These are phyloP conservation scores for Mythimna vitellina DNA, from an alignment of 2,888 invertebrate species.

Conservation along the genomic window DNA sequence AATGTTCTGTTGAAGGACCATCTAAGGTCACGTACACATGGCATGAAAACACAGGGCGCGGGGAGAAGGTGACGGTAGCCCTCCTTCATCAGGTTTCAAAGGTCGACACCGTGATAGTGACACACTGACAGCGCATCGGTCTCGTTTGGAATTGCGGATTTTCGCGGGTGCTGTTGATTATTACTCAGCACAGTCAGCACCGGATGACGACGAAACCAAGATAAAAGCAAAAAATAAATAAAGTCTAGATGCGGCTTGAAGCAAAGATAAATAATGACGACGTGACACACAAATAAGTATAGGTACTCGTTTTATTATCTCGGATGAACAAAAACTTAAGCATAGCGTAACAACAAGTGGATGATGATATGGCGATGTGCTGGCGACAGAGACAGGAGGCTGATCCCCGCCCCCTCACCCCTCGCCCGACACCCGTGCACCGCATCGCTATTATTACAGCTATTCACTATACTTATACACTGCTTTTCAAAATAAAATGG, in stretches of 20 bases:
- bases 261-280: constrained; percentile 17
- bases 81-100: not conserved
- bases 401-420: fast-evolving
- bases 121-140: not conserved
- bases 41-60: no score
- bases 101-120: not conserved
- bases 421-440: no score
- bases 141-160: not conserved
- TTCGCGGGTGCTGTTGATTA: not conserved
- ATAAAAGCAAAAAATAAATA: constrained; percentile 23
- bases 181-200: not conserved
- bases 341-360: not conserved
- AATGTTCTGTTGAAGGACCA: not conserved
- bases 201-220: not conserved
- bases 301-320: constrained; percentile 1
- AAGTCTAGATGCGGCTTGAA: constrained; percentile 42
- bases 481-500: no score
- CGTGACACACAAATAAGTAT: not conserved
- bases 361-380: not conserved
- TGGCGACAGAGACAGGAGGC: not conserved
- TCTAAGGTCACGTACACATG: no score
- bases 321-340: constrained; percentile 1
- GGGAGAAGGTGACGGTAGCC: no score
- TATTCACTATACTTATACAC: no score
- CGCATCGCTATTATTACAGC: constrained; percentile 1